Base-by-base conservation (phyloP, 2,888 invertebrate species). In the Platerodrilus igneus region DNA sequence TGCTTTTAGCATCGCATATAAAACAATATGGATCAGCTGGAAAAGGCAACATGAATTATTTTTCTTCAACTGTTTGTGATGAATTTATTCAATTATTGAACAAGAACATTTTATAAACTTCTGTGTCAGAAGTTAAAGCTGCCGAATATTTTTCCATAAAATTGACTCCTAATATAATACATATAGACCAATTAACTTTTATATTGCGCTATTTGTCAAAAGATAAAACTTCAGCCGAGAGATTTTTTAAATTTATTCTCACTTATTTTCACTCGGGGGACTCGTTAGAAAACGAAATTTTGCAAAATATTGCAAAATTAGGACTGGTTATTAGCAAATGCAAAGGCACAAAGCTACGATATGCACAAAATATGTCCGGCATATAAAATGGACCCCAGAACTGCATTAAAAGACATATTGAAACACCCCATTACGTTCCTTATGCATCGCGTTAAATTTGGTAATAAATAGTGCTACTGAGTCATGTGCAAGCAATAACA, bases 361-460 rank as follows among this genome's bases (percentile, higher is more conserved):
- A 53, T 48, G 53, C 53, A n/a, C 29, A 30, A 11, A 55, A 57
- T 37, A 42, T 45, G 44, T 42, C 47, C 22, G 53, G 50, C 7
- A 18, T 21, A 26, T 51, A 51, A 33, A 46, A 30, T 34, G 51
- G 50, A 16, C 23, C 55, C 5, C 51, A 55, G 41, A 46, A 47
- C 5, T 41, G 43, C 41, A 52, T 58, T 9, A 51, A 51, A 37
- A 34, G n/a, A n/a, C n/a, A n/a, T n/a, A 44, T 41, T 32, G 33
- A 39, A 14, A 38, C 45, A 8, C 49, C 46, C 9, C 31, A n/a
- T n/a, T n/a, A n/a, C n/a, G n/a, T n/a, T n/a, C n/a, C n/a, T n/a
- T n/a, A n/a, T n/a, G n/a, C n/a, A n/a, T n/a, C n/a, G n/a, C n/a
- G n/a, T n/a, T n/a, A n/a, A n/a, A n/a, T n/a, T n/a, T n/a, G n/a